Evolutionary conservation across 2,113 vertebrate genomes (phyloP).

Genomic region (Siniperca knerii): DNA sequence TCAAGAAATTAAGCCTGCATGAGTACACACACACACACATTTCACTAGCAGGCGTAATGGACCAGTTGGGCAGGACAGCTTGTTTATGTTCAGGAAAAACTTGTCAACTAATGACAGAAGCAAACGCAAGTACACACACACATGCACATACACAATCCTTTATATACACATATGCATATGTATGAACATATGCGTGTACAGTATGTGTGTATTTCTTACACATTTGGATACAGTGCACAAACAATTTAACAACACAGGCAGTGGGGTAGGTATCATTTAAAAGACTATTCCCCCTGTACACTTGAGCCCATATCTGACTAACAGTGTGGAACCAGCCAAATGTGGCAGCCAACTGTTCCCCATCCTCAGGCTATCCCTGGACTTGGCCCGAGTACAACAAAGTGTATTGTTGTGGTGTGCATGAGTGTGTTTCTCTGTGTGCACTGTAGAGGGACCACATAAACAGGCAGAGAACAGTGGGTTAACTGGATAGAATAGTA

Average conservation of each 20-base stretch:
- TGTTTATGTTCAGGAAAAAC: constrained; percentile 76
- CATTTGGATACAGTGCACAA: constrained; percentile 46
- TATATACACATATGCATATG: constrained; percentile 11
- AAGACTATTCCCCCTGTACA: constrained; percentile 76
- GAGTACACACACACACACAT: constrained; percentile 59
- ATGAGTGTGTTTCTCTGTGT: constrained; percentile 28
- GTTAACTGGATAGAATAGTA: constrained; percentile 9
- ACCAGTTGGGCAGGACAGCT: constrained; percentile 80
- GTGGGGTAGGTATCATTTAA: constrained; percentile 79
- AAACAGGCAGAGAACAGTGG: constrained; percentile 16
- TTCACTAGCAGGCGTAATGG: constrained; percentile 71
- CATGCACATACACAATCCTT: constrained; percentile 5
- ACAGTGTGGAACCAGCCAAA: constrained; percentile 84
- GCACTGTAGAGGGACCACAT: constrained; percentile 33
- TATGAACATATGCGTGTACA: constrained; percentile 41
- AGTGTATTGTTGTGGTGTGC: constrained; percentile 58
- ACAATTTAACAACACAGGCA: constrained; percentile 40
- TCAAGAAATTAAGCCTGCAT: constrained; percentile 73
- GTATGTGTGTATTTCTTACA: constrained; percentile 27
- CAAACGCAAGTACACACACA: constrained; percentile 14
- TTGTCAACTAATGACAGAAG: constrained; percentile 65
- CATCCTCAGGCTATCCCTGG: constrained; percentile 78
- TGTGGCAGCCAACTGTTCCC: constrained; percentile 84
- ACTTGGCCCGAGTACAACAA: constrained; percentile 77
- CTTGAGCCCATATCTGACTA: constrained; percentile 82